phyloP scores from a whole-genome alignment of 2,797 vertebrate species.

The Morelia viridis region DNA sequence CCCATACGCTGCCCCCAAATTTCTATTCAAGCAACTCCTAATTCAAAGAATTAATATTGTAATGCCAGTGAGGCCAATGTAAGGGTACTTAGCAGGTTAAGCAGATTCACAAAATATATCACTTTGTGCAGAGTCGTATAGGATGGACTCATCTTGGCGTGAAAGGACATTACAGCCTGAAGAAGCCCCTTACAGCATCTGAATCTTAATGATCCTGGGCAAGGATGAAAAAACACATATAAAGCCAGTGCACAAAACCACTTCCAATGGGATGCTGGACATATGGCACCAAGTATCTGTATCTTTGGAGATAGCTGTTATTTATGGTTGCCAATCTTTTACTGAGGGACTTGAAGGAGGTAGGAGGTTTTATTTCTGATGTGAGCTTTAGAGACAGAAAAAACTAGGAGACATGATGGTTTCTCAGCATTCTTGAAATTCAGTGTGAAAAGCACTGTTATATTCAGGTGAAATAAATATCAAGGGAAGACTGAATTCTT shows the following conservation, averaged over 20 bases:
- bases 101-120: no score
- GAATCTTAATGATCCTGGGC: not conserved
- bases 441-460: not conserved
- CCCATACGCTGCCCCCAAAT: no score
- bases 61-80: not conserved
- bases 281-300: no score
- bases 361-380: not conserved
- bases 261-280: not conserved
- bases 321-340: not conserved
- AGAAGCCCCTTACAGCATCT: not conserved
- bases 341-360: not conserved
- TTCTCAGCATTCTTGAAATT: not conserved
- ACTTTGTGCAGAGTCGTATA: no score
- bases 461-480: not conserved
- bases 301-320: not conserved
- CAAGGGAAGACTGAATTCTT: not conserved
- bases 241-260: not conserved
- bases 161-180: not conserved
- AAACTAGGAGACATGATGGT: not conserved
- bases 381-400: not conserved
- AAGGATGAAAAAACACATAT: not conserved
- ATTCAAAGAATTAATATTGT: not conserved
- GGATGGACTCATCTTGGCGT: not conserved
- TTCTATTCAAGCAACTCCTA: not conserved
- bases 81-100: not conserved